Base-by-base conservation (phyloP, 2,113 vertebrate genomes). In the Strix uralensis region DNA sequence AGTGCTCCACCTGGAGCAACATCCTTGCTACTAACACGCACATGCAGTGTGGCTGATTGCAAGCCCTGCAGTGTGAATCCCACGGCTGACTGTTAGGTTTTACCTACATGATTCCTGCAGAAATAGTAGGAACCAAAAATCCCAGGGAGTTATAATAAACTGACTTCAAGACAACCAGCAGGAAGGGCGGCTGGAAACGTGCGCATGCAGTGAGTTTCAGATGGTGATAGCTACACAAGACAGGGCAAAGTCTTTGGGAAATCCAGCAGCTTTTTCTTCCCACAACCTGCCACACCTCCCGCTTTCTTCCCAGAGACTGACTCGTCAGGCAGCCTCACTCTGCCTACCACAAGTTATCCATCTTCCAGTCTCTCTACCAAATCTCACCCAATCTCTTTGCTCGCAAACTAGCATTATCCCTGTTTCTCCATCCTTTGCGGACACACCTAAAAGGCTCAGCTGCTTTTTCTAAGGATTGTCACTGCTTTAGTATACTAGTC, bases 211-310 rank as follows among this genome's bases (percentile, higher is more conserved):
- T 0, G 17, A 85, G 87, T 90, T 94, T 81, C 3, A 1, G 92
- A 79, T 13, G 6, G 70, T 0, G 4, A 57, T 1, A 80, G 70
- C 94, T 86, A 34, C 1, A 0, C 57, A 52, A 91, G 84, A 90
- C 84, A 85, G 94, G 95, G 94, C n/a, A 4, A 94, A 32, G 93
- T 47, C 93, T 96, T 95, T 96, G 94, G 87, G 96, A 95, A 97
- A 93, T 80, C 62, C 84, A 88, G 66, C 52, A 93, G 62, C 92
- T 26, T 82, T 18, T 90, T 73, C 81, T 96, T 97, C 96, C 96
- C 96, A 97, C 96, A 91, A 80, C 47, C 74, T 80, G 85, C 96
- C 93, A 87, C 96, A 93, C 94, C 96, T 94, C 87, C 84, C 12
- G 42, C 89, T 42, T 85, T 72, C 90, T 85, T 88, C 85, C 92